phyloP scores from a whole-genome alignment of 2,888 invertebrate genomes.

The Podabrus alpinus region DNA sequence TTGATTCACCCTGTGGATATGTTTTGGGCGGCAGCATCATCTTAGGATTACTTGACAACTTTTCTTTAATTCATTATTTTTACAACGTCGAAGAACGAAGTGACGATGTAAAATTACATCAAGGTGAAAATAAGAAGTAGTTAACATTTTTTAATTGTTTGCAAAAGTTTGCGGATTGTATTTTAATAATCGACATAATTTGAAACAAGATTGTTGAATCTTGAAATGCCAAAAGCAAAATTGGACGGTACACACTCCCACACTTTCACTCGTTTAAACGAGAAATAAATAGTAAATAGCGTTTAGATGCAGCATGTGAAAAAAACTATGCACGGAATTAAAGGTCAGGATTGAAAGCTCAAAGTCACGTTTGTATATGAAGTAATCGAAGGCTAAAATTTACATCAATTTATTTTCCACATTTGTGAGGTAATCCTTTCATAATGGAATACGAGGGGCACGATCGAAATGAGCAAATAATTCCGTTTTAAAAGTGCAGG shows the following conservation, averaged over 20 bases:
- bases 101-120: not conserved
- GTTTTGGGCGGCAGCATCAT: too few relatives aligned
- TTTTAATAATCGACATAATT: not conserved
- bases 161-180: not conserved
- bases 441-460: not conserved
- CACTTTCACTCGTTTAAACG: constrained; percentile 22
- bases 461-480: not conserved
- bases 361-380: not conserved
- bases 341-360: constrained; percentile 4
- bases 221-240: not conserved
- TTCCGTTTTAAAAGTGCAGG: constrained; percentile 7
- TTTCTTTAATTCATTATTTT: too few relatives aligned
- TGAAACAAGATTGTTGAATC: not conserved
- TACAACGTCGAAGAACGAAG: too few relatives aligned
- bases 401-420: not conserved
- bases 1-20: too few relatives aligned
- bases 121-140: not conserved
- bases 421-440: not conserved
- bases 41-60: too few relatives aligned
- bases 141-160: not conserved
- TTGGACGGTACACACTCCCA: constrained; percentile 13
- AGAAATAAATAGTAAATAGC: constrained; percentile 13
- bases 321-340: constrained; percentile 1
- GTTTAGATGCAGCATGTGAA: constrained; percentile 5
- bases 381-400: not conserved